Conservation (phyloP, 2,888 invertebrate species). For the Xylota segnis region DNA sequence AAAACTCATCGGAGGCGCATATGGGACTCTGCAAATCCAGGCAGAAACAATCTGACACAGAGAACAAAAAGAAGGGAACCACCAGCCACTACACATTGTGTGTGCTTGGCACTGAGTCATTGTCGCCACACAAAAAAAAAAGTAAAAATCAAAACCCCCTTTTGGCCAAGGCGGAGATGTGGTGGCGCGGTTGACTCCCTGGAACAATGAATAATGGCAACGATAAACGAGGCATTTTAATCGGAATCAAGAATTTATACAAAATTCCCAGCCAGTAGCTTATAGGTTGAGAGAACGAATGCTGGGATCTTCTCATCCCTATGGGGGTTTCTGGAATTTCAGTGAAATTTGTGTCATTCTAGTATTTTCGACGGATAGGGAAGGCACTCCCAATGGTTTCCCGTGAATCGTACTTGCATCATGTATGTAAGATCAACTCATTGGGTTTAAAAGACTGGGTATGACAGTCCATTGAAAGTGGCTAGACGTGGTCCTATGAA, state of each 20-base stretch:
- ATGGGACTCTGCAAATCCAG: conserved; percentile 33
- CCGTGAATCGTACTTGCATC: too few relatives aligned
- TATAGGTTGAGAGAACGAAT: not conserved
- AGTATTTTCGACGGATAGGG: not conserved
- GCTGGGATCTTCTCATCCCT: not conserved
- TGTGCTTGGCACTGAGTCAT: conserved; percentile 38
- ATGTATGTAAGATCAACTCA: too few relatives aligned
- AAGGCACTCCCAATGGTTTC: not conserved
- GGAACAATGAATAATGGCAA: conserved; percentile 40
- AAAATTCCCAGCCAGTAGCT: conserved; percentile 1
- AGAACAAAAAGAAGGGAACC: conserved; percentile 24
- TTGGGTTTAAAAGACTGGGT: too few relatives aligned
- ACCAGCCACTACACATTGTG: conserved; percentile 28
- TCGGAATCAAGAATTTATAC: conserved; percentile 33
- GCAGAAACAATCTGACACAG: conserved; percentile 36
- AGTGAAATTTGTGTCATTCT: conserved; percentile 16
- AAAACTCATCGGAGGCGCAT: conserved; percentile 47
- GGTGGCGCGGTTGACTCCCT: conserved; percentile 10
- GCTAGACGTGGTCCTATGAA: too few relatives aligned
- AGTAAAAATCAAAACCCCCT: conserved; percentile 29
- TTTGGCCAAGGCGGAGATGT: not conserved
- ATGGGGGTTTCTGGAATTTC: not conserved
- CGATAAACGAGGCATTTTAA: conserved; percentile 29
- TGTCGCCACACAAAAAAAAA: conserved; percentile 1
- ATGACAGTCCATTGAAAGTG: too few relatives aligned